phyloP scores from a whole-genome alignment of 2,888 invertebrate genomes.

The Sphecodes monilicornis region DNA sequence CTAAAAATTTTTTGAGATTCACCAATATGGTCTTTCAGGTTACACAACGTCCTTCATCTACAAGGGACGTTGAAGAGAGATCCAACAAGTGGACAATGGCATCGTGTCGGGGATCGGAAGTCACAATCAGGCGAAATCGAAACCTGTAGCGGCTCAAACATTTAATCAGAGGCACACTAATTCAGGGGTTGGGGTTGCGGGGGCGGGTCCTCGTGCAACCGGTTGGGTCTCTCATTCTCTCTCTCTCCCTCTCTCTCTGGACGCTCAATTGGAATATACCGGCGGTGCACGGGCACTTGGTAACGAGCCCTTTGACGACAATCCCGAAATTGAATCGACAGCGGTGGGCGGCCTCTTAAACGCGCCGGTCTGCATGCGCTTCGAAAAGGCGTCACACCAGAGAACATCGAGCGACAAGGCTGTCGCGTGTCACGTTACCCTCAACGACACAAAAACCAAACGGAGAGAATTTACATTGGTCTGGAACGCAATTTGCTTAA shows the following conservation, averaged over 20 bases:
- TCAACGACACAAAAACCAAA: background rate
- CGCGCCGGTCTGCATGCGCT: conserved; percentile 12
- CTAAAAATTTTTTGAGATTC: background rate
- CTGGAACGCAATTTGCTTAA: conserved; percentile 32
- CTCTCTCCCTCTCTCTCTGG: background rate
- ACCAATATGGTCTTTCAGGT: background rate
- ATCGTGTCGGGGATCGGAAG: background rate
- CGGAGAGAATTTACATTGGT: conserved; percentile 1
- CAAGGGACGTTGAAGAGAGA: background rate
- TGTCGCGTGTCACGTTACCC: background rate
- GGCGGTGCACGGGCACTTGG: conserved; percentile 7
- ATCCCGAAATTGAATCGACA: conserved; percentile 59
- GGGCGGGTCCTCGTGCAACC: background rate
- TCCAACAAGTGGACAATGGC: background rate
- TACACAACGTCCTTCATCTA: background rate
- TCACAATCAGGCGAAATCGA: background rate
- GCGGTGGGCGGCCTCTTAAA: conserved; percentile 27
- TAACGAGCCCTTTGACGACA: conserved; percentile 59
- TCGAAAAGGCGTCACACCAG: conserved; percentile 35
- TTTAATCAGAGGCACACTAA: conserved; percentile 10
- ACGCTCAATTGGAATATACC: conserved; percentile 26
- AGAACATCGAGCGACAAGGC: conserved; percentile 1
- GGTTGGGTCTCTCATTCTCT: background rate
- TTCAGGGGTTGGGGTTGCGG: background rate
- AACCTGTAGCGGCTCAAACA: background rate